Conservation (phyloP, 2,113 vertebrate species). For the Perca flavescens region DNA sequence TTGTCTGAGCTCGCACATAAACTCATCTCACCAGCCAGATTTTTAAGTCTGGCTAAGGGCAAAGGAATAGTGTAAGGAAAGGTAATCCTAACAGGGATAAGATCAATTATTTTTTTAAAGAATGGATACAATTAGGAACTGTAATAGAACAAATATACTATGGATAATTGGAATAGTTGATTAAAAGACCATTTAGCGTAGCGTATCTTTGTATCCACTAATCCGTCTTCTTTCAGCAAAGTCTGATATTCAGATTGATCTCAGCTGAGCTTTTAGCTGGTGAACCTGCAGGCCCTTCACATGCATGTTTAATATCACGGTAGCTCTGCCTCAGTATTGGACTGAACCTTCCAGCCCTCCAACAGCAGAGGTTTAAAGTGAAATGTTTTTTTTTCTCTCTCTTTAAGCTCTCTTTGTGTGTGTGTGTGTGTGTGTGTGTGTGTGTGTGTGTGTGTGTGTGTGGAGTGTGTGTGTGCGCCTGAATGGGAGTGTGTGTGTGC, state of each 20-base stretch:
- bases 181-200: slow-evolving; percentile 13
- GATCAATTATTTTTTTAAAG: slow-evolving; percentile 35
- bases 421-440: slow-evolving; percentile 9
- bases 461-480: too few relatives aligned
- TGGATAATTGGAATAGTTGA: background rate
- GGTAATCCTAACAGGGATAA: slow-evolving; percentile 17
- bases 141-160: background rate
- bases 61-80: slow-evolving; percentile 13
- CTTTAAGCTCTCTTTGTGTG: slow-evolving; percentile 41
- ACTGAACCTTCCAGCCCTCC: slow-evolving; percentile 35
- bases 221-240: slow-evolving; percentile 28
- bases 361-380: slow-evolving; percentile 42
- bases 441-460: slow-evolving; percentile 12
- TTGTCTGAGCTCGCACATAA: slow-evolving; percentile 40
- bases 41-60: slow-evolving; percentile 8
- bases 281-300: slow-evolving; percentile 53
- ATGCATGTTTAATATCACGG: slow-evolving; percentile 69
- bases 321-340: slow-evolving; percentile 37
- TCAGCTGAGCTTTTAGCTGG: slow-evolving; percentile 25
- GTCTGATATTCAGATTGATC: slow-evolving; percentile 28
- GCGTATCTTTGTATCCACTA: background rate
- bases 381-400: slow-evolving; percentile 15
- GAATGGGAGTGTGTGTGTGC: too few relatives aligned
- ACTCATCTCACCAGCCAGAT: slow-evolving; percentile 12
- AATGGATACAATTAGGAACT: background rate